Evolutionary conservation across 2,797 vertebrate genomes (phyloP).

Genomic region (Propithecus deckenii): DNA sequence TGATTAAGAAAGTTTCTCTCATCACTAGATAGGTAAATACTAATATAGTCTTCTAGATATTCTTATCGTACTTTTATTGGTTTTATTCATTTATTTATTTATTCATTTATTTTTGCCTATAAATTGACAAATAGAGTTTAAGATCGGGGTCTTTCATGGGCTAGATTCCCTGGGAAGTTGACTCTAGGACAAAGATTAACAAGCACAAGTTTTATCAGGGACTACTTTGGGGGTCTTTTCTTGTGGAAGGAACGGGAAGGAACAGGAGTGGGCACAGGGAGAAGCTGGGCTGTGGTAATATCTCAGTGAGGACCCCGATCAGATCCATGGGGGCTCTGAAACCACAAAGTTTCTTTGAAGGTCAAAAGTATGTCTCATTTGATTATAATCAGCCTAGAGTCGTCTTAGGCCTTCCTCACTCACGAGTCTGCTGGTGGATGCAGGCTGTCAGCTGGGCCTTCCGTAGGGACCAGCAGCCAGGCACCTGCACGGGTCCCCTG

Average conservation of each 20-base stretch:
- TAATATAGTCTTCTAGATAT: not conserved
- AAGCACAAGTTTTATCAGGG: not conserved
- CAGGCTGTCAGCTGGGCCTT: not conserved
- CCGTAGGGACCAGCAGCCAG: not conserved
- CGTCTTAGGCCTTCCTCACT: not conserved
- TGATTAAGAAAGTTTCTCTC: not conserved
- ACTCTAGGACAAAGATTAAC: not conserved
- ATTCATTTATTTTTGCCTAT: not conserved
- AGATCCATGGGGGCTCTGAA: not conserved
- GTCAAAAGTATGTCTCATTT: not conserved
- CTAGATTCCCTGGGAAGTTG: not conserved
- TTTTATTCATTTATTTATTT: not conserved
- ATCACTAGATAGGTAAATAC: not conserved
- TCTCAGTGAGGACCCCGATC: not conserved
- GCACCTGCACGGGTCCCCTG: accelerated
- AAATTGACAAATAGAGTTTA: not conserved
- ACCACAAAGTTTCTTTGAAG: not conserved
- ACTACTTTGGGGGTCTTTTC: not conserved
- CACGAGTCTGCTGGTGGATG: not conserved
- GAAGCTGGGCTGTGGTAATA: not conserved
- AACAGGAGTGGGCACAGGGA: not conserved
- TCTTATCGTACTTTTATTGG: not conserved
- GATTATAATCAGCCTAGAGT: not conserved
- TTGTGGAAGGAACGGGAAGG: not conserved
- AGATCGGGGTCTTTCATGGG: not conserved